A percentile compares a stretch with the other conserved stretches of the same genome.
These are phyloP conservation scores for Troides aeacus DNA, from an alignment of 2,888 invertebrate genomes.

Conservation along the genomic window DNA sequence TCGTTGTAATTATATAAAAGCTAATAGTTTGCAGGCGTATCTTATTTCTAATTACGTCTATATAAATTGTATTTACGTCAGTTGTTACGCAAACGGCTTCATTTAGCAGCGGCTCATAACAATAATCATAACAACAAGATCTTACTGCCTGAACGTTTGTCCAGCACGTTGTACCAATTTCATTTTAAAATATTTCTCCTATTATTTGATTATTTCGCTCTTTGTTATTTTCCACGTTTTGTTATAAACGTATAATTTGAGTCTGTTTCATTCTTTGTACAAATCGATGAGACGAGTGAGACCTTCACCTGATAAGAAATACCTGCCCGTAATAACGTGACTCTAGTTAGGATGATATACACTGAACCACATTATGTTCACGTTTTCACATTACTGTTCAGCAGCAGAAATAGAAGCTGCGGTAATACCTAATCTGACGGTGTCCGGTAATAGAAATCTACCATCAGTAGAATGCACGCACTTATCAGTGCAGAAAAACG, in stretches of 20 bases:
- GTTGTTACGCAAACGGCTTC: conserved; percentile 14
- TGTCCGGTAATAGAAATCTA: too few species aligned
- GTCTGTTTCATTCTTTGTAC: too few species aligned
- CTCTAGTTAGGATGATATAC: too few species aligned
- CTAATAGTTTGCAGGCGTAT: conserved; percentile 13
- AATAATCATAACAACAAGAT: conserved; percentile 21
- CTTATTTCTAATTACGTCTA: conserved; percentile 20
- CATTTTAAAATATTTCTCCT: neutral
- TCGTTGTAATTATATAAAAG: conserved; percentile 5
- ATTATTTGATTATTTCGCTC: neutral
- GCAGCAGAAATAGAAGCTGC: too few species aligned
- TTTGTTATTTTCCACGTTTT: neutral
- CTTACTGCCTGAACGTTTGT: conserved; percentile 9
- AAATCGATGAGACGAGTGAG: too few species aligned
- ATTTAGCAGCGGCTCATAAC: conserved; percentile 22
- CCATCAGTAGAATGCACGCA: too few species aligned
- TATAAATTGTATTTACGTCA: conserved; percentile 25
- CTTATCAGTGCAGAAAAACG: neutral
- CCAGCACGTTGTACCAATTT: conserved; percentile 4
- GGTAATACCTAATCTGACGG: too few species aligned
- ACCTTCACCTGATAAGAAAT: too few species aligned
- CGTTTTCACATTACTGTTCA: too few species aligned
- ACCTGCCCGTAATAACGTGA: too few species aligned
- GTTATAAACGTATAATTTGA: neutral
- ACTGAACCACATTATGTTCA: too few species aligned